Evolutionary conservation across 2,113 vertebrate species (phyloP).

Genomic region (Telmatochromis sp.): DNA sequence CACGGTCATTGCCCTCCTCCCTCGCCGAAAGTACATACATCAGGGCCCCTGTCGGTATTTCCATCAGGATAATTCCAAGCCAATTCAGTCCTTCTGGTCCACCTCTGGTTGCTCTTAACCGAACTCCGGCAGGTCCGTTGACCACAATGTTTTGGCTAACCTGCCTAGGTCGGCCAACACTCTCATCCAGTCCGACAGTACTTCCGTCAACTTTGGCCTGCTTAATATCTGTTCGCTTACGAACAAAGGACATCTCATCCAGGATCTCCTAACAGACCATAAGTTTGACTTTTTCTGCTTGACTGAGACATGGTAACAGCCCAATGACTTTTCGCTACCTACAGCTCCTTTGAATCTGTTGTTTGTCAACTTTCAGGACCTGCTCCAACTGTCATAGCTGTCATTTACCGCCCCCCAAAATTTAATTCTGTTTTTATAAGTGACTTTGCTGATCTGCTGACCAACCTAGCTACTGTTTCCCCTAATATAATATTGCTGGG

Average conservation of each 20-base stretch:
- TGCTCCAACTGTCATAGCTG: rapidly evolving
- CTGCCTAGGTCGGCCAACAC: no score
- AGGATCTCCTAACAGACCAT: no score
- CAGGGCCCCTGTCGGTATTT: rapidly evolving
- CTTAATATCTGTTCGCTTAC: rapidly evolving
- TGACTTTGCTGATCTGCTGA: no score
- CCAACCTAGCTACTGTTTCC: no score
- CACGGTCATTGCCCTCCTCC: rapidly evolving
- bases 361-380: no score
- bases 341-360: rapidly evolving
- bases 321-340: rapidly evolving
- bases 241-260: rapidly evolving
- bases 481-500: no score
- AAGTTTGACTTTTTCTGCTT: no score
- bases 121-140: rapidly evolving
- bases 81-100: neutral
- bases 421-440: no score
- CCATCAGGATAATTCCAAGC: neutral
- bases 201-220: rapidly evolving
- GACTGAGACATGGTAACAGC: no score
- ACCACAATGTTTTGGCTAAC: no score
- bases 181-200: no score
- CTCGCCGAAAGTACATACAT: rapidly evolving
- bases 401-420: no score
- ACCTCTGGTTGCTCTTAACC: rapidly evolving